A percentile compares a stretch with the other conserved stretches of the same genome.
These are phyloP conservation scores for Micoletzkya japonica DNA, from an alignment of 2,888 invertebrate species.

Conservation along the genomic window DNA sequence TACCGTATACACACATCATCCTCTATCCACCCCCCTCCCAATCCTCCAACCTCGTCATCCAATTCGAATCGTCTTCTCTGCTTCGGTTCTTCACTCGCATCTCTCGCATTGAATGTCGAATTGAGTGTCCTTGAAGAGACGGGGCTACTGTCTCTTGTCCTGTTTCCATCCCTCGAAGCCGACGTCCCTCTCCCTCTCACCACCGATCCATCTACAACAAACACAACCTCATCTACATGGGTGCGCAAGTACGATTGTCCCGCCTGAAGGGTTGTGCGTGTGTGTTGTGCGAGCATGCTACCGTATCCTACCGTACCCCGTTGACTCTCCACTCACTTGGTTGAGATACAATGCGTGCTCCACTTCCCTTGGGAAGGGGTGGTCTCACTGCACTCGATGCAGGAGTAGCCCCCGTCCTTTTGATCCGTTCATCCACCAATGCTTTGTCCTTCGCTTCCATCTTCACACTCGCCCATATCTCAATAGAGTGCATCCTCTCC, in stretches of 20 bases:
- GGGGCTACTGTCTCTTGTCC: conserved; percentile 18
- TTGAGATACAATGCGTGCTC: conserved; percentile 43
- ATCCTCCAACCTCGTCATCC: conserved; percentile 8
- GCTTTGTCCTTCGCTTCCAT: conserved; percentile 79
- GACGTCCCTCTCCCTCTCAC: conserved; percentile 14
- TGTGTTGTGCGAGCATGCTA: no score
- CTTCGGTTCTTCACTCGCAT: not conserved
- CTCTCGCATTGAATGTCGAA: conserved; percentile 16
- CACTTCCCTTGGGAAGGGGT: conserved; percentile 28
- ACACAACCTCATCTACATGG: not conserved
- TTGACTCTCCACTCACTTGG: conserved; percentile 19
- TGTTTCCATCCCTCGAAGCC: conserved; percentile 9
- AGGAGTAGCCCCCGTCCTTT: conserved; percentile 73
- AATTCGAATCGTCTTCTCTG: conserved; percentile 8
- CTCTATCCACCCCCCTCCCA: not conserved
- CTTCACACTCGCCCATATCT: conserved; percentile 50
- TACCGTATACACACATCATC: not conserved
- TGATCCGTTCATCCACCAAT: conserved; percentile 90
- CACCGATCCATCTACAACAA: conserved; percentile 4
- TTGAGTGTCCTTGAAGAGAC: conserved; percentile 8
- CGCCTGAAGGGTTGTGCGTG: no score
- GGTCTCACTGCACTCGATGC: conserved; percentile 30
- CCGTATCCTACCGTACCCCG: no score
- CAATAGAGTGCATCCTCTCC: no score
- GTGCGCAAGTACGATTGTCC: no score